These are phyloP conservation scores for Scolopax mira DNA, from an alignment of 2,113 vertebrate genomes.

Conservation along the genomic window DNA sequence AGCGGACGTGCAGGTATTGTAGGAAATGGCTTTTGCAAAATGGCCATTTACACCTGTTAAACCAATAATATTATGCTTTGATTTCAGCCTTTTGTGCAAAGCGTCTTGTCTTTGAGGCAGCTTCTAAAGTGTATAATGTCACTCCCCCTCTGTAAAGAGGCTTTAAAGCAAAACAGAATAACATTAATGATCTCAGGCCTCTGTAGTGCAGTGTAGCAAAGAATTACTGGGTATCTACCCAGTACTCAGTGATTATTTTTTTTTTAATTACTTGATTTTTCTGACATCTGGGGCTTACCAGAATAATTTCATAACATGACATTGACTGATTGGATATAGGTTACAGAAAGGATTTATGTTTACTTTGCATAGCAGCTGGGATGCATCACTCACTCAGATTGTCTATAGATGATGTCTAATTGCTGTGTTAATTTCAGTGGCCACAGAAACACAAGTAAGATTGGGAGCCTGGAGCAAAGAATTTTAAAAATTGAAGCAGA, in stretches of 20 bases:
- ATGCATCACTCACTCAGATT: background rate
- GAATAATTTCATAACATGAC: background rate
- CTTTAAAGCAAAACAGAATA: background rate
- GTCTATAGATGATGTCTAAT: background rate
- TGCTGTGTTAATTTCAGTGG: background rate
- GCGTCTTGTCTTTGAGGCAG: background rate
- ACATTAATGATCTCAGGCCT: background rate
- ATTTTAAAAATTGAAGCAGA: background rate
- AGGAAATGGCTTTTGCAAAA: background rate
- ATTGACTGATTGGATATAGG: background rate
- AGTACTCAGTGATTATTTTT: background rate
- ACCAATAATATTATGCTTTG: background rate
- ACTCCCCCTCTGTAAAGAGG: background rate
- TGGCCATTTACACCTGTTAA: background rate
- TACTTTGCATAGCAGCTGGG: background rate
- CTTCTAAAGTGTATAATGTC: background rate
- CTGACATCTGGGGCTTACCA: background rate
- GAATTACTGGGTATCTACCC: background rate
- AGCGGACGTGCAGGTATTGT: conserved; percentile 93
- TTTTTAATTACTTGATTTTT: background rate
- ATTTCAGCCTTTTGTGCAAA: background rate
- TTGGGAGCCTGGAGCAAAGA: background rate
- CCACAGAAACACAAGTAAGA: background rate
- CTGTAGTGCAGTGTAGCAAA: background rate
- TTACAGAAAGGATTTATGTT: background rate